These are phyloP conservation scores for Sebastes oblongus DNA, from an alignment of 2,797 vertebrate species.

Conservation along the genomic window DNA sequence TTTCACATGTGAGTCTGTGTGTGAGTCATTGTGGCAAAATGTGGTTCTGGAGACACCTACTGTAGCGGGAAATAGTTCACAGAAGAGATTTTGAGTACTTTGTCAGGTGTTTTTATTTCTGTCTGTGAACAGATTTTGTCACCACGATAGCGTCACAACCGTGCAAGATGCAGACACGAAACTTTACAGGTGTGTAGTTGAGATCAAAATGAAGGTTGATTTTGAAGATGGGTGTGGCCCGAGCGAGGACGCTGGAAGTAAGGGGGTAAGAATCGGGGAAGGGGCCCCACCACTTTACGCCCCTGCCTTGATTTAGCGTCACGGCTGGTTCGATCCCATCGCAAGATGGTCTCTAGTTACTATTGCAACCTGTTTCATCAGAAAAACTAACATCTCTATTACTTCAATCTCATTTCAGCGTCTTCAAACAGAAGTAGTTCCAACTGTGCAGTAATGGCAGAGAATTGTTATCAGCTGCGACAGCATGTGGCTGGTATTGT, in stretches of 20 bases:
- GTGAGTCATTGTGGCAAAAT: no score
- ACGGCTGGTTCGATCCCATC: no score
- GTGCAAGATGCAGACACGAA: background rate
- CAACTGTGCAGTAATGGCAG: slow-evolving; percentile 55
- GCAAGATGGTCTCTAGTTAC: background rate
- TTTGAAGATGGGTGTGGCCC: no score
- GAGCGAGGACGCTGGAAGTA: no score
- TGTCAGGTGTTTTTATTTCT: background rate
- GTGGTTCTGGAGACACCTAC: background rate
- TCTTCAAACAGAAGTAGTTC: slow-evolving; percentile 57
- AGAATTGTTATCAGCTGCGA: slow-evolving; percentile 30
- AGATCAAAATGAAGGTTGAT: no score
- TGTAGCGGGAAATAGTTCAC: background rate
- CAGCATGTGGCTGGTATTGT: background rate
- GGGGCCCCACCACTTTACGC: no score
- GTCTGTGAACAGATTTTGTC: background rate
- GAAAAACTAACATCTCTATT: slow-evolving; percentile 49
- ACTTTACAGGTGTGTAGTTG: background rate
- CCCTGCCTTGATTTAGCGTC: no score
- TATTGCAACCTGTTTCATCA: slow-evolving; percentile 63
- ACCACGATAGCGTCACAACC: background rate
- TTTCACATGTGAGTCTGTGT: no score
- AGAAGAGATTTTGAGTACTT: background rate
- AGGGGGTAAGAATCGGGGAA: no score
- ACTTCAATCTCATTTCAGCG: slow-evolving; percentile 51